phyloP scores from a whole-genome alignment of 2,113 vertebrate genomes.

The Ploceus nigricollis region DNA sequence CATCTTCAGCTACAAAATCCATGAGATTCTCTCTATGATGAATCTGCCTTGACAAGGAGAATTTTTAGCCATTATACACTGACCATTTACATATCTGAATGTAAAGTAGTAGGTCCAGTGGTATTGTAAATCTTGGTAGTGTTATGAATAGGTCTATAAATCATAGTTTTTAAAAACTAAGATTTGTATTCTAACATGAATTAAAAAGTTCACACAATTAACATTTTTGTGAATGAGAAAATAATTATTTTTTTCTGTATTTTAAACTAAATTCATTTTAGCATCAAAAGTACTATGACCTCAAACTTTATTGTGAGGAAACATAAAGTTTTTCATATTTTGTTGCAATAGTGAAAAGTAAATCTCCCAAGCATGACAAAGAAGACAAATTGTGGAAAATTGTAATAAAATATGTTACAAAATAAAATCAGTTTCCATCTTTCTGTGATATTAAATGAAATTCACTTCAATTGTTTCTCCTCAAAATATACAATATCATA shows the following conservation, averaged over 20 bases:
- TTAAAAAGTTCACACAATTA: neutral
- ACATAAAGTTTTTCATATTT: neutral
- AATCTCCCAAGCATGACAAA: neutral
- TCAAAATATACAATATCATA: neutral
- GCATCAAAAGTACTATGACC: neutral
- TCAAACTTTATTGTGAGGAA: neutral
- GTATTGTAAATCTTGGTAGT: neutral
- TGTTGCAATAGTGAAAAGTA: neutral
- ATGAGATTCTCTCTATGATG: neutral
- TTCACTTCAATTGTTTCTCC: neutral
- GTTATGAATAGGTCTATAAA: neutral
- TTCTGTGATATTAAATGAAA: neutral
- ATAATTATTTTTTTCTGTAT: fast-evolving
- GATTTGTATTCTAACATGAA: neutral
- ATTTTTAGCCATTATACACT: neutral
- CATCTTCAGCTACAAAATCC: neutral
- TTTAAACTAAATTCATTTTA: neutral
- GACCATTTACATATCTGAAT: neutral
- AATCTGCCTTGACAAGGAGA: neutral
- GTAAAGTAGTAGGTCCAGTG: neutral
- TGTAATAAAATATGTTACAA: neutral
- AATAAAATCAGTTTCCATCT: neutral
- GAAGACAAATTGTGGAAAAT: neutral
- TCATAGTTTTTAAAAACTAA: neutral
- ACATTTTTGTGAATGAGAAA: neutral